A percentile compares a stretch with the other conserved stretches of the same genome.
Evolutionary conservation across 2,113 vertebrate species (phyloP).

Genomic region (Sula dactylatra): DNA sequence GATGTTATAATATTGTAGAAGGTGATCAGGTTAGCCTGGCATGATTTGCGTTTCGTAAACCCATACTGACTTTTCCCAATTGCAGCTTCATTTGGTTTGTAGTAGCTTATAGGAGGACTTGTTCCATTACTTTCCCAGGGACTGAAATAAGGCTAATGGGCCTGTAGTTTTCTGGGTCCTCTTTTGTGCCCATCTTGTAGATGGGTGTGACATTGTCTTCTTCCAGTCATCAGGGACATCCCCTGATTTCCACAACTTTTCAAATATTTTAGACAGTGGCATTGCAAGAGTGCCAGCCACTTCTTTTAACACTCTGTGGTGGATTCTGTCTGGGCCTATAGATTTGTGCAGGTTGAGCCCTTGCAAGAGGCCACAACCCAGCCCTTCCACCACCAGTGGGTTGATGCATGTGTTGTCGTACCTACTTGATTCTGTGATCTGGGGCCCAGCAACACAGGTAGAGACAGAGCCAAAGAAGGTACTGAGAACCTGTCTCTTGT

Average conservation of each 20-base stretch:
- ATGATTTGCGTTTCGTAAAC: not conserved
- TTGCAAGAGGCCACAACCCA: not conserved
- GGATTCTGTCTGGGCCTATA: not conserved
- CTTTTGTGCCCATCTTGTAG: not conserved
- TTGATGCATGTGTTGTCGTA: accelerated
- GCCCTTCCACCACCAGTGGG: not conserved
- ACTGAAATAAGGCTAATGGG: not conserved
- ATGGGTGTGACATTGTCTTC: not conserved
- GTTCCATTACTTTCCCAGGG: not conserved
- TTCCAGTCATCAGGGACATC: not conserved
- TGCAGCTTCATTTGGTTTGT: not conserved
- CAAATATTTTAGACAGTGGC: not conserved
- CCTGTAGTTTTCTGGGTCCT: not conserved
- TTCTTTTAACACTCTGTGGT: not conserved
- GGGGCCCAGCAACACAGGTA: not conserved
- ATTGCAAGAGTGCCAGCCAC: not conserved
- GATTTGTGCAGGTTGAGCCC: not conserved
- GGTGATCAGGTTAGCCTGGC: not conserved
- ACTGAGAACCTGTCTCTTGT: not conserved
- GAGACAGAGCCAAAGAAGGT: not conserved
- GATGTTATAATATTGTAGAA: not conserved
- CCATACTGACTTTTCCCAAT: not conserved
- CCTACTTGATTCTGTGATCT: not conserved
- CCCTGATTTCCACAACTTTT: not conserved
- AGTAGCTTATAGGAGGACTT: not conserved